Base-by-base conservation (phyloP, 2,888 invertebrate genomes). In the Nebria brevicollis region DNA sequence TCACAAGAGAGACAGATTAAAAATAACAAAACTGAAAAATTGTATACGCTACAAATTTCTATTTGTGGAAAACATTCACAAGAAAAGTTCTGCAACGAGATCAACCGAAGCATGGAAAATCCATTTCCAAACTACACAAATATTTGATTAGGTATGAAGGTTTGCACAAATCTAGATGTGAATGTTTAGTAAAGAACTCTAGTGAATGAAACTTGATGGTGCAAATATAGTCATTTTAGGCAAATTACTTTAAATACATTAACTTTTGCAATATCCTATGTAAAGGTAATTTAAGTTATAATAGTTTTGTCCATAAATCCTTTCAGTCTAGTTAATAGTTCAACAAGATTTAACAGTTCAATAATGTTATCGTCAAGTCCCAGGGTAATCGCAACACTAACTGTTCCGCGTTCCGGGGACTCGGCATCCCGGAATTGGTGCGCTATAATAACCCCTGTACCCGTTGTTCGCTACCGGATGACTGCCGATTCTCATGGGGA, bases 121-220 rank as follows among this genome's bases (percentile, higher is more conserved):
- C 72, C 72, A 72, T 72, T 72, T 68, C 15, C 68, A 68, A 68
- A 68, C 68, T 2, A 68, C n/a, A 68, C 1, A 66, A 66, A 13
- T 43, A 43, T 43, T 43, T 6, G 54, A 7, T 54, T 2, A 54
- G 54, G 2, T 2, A 13, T 13, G 54, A 54, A 34, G 1, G 34
- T 34, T 34, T 34, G 34, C 34, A 34, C 34, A 34, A 34, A 34
- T 34, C 34, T 34, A 5, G 34, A 34, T 34, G 34, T 4, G 4
- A 34, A 4, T 34, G 34, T 34, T 34, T 34, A 34, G 34, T 5
- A 34, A 34, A 34, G 4, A 34, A 5, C 34, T 34, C 34, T 4
- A 4, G 34, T 34, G 34, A 34, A 34, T 1, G 34, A 34, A 34
- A 34, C 34, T 34, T 34, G 2, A 34, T 34, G 34, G 5, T 34